Evolutionary conservation across 2,888 invertebrate genomes (phyloP), one percentile per base, ranked within the genome.

Genomic region (Listrodromus nycthemerus): DNA sequence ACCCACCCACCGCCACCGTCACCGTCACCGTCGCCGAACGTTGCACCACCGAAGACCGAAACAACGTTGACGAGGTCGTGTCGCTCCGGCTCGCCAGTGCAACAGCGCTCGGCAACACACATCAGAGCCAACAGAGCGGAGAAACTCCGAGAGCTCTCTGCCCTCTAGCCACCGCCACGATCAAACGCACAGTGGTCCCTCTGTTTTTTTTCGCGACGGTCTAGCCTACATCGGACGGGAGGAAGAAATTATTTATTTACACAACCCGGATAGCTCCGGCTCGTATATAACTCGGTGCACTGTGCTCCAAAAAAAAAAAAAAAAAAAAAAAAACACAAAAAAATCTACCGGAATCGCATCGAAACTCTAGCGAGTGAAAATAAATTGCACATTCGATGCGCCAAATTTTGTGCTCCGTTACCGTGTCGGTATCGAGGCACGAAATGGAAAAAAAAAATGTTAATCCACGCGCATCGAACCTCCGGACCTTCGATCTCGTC

Each of bases 241-340:
- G 63, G 78, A 83, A 83, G 70, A 74, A 75, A 77, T 83, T 85
- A 89, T 89, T 89, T 88, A 89, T 90, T 87, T 87, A 90, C 86
- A 82, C 85, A 86, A 84, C 82, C 79, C 80, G 33, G 52, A 58
- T 66, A 10, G 67, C 52, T 37, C 69, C 1, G 52, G 7, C 50
- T 58, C 16, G 41, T 45, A 19, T 45, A 41, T 52, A 7, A 16
- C 45, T 30, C 33, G 45, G 55, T 41, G 21, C 30, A 37, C 13
- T 58, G 45, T 13, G 45, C 37, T 45, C 13, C 3, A 16, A 16
- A 45, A 13, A 41, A 41, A 41, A 41, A 41, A 41, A 2, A 8
- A 41, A 13, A 41, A 45, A 45, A 16, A 45, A 16, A 41, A 45
- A 0, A 45, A n/a, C n/a, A n/a, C n/a, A n/a, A n/a, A n/a, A n/a